Evolutionary conservation across 2,113 vertebrate genomes (phyloP), one percentile per base, ranked within the genome.

Genomic region (Zosterops japonicus): DNA sequence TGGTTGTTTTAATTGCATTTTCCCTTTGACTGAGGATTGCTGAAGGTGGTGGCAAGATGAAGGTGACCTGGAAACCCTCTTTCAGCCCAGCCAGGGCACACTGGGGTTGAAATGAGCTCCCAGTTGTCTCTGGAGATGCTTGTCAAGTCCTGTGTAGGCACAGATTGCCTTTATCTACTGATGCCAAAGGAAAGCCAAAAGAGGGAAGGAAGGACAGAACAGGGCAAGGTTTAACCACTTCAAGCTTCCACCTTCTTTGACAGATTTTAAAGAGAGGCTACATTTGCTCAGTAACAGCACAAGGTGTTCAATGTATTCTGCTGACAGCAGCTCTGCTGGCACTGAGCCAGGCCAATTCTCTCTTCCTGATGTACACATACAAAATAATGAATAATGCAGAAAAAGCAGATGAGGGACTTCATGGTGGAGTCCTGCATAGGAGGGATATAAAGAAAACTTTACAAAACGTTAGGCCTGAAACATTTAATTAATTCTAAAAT

Each of bases 341-440:
- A 46, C 39, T 35, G 35, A 70, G 39, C 47, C 33, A 57, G 24
- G 5, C 12, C 39, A 65, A 6, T 18, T 79, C 41, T 28, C 12
- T 64, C 22, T 18, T 64, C 41, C 24, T 6, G 11, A 35, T 22
- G 24, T 22, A 16, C 21, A 60, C 0, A 0, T 15, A 33, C 4
- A 44, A 68, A 77, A 89, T 23, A 83, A 64, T 10, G 39, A 91
- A 64, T 13, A 44, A 22, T 0, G 3, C 15, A 19, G 41, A 44
- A 84, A 87, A 67, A 8, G 23, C 46, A 86, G 50, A 57, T 18
- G 8, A 10, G 39, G 31, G 60, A 39, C 39, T 50, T 84, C 49
- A 25, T 5, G 4, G 17, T 55, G n/a, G 44, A 65, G 24, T 44
- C 35, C 21, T 57, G 60, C 41, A 88, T 33, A 68, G 61, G 25